Evolutionary conservation across 1,140 invertebrate genomes (phyloP), one percentile per base, ranked within the genome.

Genomic region (Drosophila repletoides): DNA sequence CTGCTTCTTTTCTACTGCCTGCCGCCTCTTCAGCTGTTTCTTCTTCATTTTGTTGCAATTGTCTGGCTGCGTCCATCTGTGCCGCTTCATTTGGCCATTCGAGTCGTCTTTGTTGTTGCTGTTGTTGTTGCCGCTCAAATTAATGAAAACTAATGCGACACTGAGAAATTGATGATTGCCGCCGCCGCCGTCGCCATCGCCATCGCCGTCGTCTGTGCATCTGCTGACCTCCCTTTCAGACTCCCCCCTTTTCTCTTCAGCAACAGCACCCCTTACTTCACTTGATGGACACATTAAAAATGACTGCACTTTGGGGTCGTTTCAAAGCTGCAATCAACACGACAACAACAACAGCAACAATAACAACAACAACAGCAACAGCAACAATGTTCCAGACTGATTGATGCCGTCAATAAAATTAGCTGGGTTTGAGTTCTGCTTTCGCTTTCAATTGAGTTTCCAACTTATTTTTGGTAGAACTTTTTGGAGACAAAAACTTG

Each of bases 81-180:
- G 76, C 68, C 70, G 58, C 61, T 60, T 70, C 66, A 70, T 66
- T 66, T 66, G 55, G 46, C 19, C 40, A n/a, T n/a, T n/a, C n/a
- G n/a, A n/a, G 60, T 34, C 51, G 7, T 45, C 41, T 45, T n/a
- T n/a, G n/a, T n/a, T 34, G 38, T 15, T 22, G 48, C 14, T 22
- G 40, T 53, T 49, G 68, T 38, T 48, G 76, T 43, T 46, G 77
- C 58, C 71, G 79, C 61, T 84, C 80, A 86, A 84, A 84, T 84
- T 86, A 84, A 84, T 84, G 80, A 84, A 84, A 84, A 84, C 80
- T 84, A 84, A 84, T 84, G 80, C 80, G 80, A 84, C 80, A 84
- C 80, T 86, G 80, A 86, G 80, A 84, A 84, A 84, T 84, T 84
- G 79, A 84, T 84, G 79, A 84, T 84, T 81, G 72, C 72, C 80